These are phyloP conservation scores for Chloromyia formosa DNA, from an alignment of 2,888 invertebrate genomes.

Conservation along the genomic window DNA sequence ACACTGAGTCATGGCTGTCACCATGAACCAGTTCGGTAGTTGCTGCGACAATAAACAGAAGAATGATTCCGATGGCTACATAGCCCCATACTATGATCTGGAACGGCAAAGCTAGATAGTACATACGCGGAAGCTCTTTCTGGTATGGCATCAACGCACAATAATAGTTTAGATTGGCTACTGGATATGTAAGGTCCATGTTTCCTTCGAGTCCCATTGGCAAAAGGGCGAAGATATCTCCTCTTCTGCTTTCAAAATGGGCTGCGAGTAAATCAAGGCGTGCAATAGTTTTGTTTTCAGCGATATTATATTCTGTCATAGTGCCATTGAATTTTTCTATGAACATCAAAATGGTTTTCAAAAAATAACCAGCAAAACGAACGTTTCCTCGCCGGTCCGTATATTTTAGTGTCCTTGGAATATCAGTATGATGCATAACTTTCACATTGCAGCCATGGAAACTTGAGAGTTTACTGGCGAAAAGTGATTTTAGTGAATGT, in stretches of 20 bases:
- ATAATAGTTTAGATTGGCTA: neutral
- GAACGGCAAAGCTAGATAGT: neutral
- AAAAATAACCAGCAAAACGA: neutral
- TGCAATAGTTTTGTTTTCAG: neutral
- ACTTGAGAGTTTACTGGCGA: neutral
- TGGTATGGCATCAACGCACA: neutral
- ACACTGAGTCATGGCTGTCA: too few relatives aligned
- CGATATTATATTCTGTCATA: neutral
- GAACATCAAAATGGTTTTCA: constrained; percentile 5
- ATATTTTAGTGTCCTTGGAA: neutral
- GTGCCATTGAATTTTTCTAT: constrained; percentile 10
- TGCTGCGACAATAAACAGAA: neutral
- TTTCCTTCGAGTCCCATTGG: neutral
- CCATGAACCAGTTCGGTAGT: neutral
- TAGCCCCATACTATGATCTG: neutral
- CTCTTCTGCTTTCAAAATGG: neutral
- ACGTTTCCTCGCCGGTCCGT: neutral
- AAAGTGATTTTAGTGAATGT: neutral
- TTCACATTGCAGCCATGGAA: neutral
- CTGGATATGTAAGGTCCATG: neutral
- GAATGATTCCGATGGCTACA: neutral
- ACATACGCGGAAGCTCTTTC: neutral
- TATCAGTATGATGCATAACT: neutral
- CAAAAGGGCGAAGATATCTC: neutral
- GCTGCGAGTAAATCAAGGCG: neutral